Evolutionary conservation across 2,113 vertebrate species (phyloP).

Genomic region (Apistogramma diplotaenia): DNA sequence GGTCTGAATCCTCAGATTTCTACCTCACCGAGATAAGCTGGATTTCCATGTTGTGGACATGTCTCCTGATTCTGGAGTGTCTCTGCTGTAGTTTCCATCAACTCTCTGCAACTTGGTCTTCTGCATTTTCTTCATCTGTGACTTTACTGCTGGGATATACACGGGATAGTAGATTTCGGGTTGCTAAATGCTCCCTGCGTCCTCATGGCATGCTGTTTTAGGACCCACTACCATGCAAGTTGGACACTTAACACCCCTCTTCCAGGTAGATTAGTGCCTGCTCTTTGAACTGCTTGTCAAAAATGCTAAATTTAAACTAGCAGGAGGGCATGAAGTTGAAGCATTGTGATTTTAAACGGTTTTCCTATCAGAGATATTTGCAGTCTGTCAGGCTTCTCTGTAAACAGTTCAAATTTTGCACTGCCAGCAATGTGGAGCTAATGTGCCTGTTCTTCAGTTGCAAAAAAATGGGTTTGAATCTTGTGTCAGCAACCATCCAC

Average conservation of each 20-base stretch:
- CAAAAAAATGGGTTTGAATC: conserved; percentile 30
- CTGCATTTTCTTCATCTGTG: background rate
- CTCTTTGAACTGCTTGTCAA: background rate
- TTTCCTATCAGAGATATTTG: background rate
- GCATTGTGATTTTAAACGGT: background rate
- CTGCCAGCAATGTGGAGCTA: conserved; percentile 25
- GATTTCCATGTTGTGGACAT: conserved; percentile 48
- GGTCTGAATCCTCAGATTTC: conserved; percentile 43
- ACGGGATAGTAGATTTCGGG: conserved; percentile 1
- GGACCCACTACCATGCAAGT: conserved; percentile 63
- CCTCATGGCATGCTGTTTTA: conserved; percentile 78
- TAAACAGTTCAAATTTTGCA: conserved; percentile 28
- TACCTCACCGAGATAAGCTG: conserved; percentile 39
- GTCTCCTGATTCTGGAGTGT: conserved; percentile 13
- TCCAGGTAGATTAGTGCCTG: conserved; percentile 66
- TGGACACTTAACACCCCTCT: conserved; percentile 66
- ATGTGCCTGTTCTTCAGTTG: conserved; percentile 35
- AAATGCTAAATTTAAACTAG: background rate
- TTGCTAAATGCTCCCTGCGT: conserved; percentile 20
- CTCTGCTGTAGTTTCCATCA: conserved; percentile 15
- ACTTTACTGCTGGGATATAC: conserved; percentile 16
- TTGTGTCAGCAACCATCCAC: conserved; percentile 37
- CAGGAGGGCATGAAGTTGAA: background rate
- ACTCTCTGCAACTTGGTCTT: background rate
- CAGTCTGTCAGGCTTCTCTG: background rate